Base-by-base conservation (phyloP, 2,888 invertebrate species). In the Auanema sp. region DNA sequence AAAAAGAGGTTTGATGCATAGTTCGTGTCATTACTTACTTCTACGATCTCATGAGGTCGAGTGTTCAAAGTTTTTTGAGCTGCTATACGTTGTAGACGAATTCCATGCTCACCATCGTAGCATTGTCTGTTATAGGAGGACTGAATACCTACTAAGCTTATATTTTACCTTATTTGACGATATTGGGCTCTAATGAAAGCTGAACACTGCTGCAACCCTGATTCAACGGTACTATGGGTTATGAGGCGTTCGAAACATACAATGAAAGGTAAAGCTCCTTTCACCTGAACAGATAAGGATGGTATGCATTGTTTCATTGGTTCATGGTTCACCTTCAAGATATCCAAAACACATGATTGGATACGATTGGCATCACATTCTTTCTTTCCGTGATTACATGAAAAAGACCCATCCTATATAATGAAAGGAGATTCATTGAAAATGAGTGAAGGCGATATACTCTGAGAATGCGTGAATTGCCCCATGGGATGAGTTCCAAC, bases 361-460 rank as follows among this genome's bases (percentile, higher is more conserved):
- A 82, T 67, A 47, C 79, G 68, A 64, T 82, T 82, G 42, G 82
- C 82, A 53, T 82, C 83, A 65, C 82, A 82, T 60, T 82, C 82
- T 62, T 78, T 81, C 58, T 77, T 70, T 2, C 82, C 82, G 69
- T 82, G 82, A 61, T 82, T 82, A 67, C 82, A 82, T 14, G 80
- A 80, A 59, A 83, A 79, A 44, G 79, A 78, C 21, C 81, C 81
- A 53, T 80, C 80, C 80, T 33, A 33, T 33, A 33, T 33, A 8
- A 33, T 80, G 64, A 50, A 79, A 65, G 16, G 43, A 16, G n/a
- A 44, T 8, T 25, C 25, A 24, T 52, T n/a, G 4, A 12, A 8
- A 40, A 23, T 49, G 18, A 33, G 56, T 24, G 51, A 41, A 25
- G 41, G 41, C 21, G 16, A 68, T 72, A 64, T 18, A 80, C 80